Base-by-base conservation (phyloP, 2,888 invertebrate species). In the Dinocampus coccinellae region DNA sequence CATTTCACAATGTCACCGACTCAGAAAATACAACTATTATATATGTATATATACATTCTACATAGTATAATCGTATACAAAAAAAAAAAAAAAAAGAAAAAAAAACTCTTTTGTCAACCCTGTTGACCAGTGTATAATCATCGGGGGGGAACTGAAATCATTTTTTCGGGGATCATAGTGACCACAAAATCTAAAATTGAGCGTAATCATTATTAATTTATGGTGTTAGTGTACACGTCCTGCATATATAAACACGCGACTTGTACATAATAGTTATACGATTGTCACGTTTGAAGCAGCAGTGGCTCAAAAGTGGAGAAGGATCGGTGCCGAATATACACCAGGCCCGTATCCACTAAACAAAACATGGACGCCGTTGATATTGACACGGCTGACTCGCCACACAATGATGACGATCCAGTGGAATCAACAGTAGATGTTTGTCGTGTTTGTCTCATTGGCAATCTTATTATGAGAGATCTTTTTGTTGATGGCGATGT, bases 331-430 rank as follows among this genome's bases (percentile, higher is more conserved):
- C 55, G 62, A 52, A 33, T 55, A 63, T 36, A 20, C n/a, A 39
- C 61, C 73, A 73, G 70, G 73, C 71, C 72, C 73, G 73, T 73
- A 69, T 26, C 53, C 77, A 78, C 78, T 74, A 82, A 84, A 80
- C 82, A 81, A 85, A 86, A 86, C 80, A 87, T 87, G 87, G 86
- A 87, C 84, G 86, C 84, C 81, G 83, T 84, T 26, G 83, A 81
- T 75, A 83, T 86, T 82, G 83, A 82, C 81, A 79, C 83, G 79
- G 79, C 82, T 73, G 81, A 78, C 72, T 77, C 81, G 65, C 74
- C 81, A 69, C 80, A 80, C 70, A 81, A 80, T 73, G 83, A 80
- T 13, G 80, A 80, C 34, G 78, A 77, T 62, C 79, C 83, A 67
- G 82, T 78, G 33, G 72, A 75, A 58, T 77, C 82, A 55, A 73